Evolutionary conservation across 2,797 vertebrate genomes (phyloP).

Genomic region (Botia almorhae): DNA sequence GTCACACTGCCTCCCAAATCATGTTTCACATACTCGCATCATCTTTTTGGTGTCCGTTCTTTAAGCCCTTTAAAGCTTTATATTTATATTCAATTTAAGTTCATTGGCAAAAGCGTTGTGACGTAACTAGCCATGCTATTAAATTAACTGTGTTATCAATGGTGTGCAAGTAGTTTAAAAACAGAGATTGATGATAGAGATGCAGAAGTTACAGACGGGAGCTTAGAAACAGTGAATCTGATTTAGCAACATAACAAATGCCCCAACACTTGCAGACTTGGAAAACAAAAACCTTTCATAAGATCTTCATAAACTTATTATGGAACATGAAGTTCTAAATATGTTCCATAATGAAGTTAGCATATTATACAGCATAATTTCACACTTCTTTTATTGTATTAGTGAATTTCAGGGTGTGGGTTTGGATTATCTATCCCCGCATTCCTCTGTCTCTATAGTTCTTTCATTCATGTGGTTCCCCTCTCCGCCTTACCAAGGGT

Average conservation of each 20-base stretch:
- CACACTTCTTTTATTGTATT: neutral
- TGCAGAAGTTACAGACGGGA: too few relatives aligned
- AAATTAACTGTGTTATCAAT: neutral
- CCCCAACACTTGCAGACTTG: too few relatives aligned
- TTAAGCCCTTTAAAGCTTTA: neutral
- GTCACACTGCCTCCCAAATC: constrained; percentile 15
- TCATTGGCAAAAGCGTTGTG: neutral
- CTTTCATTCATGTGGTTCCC: constrained; percentile 44
- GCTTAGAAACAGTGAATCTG: too few relatives aligned
- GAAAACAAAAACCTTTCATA: too few relatives aligned
- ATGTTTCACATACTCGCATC: neutral
- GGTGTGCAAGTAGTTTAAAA: too few relatives aligned
- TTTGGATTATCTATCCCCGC: constrained; percentile 17
- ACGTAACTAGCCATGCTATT: neutral
- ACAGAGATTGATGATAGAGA: too few relatives aligned
- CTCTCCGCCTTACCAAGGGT: constrained; percentile 41
- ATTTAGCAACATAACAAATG: too few relatives aligned
- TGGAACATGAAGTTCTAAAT: neutral
- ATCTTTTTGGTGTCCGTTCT: neutral
- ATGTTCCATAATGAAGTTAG: neutral
- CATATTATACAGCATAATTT: neutral
- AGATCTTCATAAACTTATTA: neutral
- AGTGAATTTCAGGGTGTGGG: neutral
- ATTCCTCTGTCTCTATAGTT: constrained; percentile 32
- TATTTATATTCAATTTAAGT: neutral